A percentile compares a stretch with the other conserved stretches of the same genome.
phyloP scores from a whole-genome alignment of 2,888 invertebrate species.

The Horisme vitalbata region DNA sequence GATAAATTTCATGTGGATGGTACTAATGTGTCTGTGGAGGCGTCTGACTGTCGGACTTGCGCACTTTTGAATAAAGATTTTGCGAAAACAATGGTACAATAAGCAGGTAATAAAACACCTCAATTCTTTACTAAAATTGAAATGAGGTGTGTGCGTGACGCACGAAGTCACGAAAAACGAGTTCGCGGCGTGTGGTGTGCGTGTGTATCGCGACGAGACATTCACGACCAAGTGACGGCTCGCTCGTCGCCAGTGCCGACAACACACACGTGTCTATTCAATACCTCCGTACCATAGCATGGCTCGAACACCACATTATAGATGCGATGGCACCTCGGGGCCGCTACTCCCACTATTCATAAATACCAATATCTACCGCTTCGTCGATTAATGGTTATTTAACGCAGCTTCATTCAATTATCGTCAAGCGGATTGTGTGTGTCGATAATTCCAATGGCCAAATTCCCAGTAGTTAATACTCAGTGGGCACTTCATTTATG shows the following conservation, averaged over 20 bases:
- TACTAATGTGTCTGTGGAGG: conserved; percentile 44
- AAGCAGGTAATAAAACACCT: conserved; percentile 43
- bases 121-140: conserved; percentile 53
- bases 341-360: conserved; percentile 49
- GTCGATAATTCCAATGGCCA: conserved; percentile 66
- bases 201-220: conserved; percentile 44
- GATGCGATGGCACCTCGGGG: conserved; percentile 40
- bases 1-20: conserved; percentile 43
- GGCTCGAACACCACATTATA: conserved; percentile 34
- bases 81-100: conserved; percentile 45
- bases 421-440: conserved; percentile 67
- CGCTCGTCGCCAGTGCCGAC: conserved; percentile 9
- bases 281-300: conserved; percentile 6
- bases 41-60: conserved; percentile 24
- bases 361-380: conserved; percentile 62
- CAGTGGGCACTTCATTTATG: conserved; percentile 64
- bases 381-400: conserved; percentile 75
- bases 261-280: conserved; percentile 34
- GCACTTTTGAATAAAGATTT: conserved; percentile 37
- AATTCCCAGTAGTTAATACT: conserved; percentile 70
- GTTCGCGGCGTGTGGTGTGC: conserved; percentile 45
- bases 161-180: conserved; percentile 56
- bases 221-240: conserved; percentile 45
- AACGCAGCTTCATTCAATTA: conserved; percentile 74
- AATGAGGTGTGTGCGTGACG: conserved; percentile 59